Conservation (phyloP, 92 coral and sea anemone species). For the Epizoanthus scotinus region DNA sequence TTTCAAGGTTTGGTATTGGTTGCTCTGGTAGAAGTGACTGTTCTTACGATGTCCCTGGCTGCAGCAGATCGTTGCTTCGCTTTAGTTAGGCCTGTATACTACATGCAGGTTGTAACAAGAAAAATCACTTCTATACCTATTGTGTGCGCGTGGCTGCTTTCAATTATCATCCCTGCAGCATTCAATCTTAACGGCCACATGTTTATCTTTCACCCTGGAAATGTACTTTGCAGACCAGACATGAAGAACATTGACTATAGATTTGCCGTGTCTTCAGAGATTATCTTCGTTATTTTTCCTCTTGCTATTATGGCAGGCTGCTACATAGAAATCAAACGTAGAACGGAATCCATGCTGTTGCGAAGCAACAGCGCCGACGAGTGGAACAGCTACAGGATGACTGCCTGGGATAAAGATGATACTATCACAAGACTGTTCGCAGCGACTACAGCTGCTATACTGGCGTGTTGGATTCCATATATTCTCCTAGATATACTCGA, state of each 20-base stretch:
- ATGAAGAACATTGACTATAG: conserved; percentile 12
- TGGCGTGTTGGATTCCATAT: conserved; percentile 11
- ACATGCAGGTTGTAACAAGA: background rate
- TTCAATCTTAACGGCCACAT: background rate
- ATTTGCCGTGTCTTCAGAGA: conserved; percentile 17
- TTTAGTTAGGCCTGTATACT: background rate
- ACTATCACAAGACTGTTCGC: conserved; percentile 6
- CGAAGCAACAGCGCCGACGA: background rate
- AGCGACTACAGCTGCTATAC: background rate
- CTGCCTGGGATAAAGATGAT: conserved; percentile 2
- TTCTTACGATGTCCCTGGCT: conserved; percentile 6
- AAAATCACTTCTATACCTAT: background rate
- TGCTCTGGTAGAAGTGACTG: background rate
- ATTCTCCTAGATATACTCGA: background rate
- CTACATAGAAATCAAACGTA: conserved; percentile 13
- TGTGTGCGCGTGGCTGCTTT: background rate
- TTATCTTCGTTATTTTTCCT: background rate
- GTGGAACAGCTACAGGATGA: background rate
- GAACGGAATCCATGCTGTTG: background rate
- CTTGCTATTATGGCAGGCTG: conserved; percentile 1
- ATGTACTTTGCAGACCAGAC: conserved; percentile 14
- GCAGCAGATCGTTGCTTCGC: conserved; percentile 10
- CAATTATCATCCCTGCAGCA: background rate
- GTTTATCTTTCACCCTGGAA: conserved; percentile 14
- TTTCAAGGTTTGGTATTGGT: conserved; percentile 9